Evolutionary conservation across 1,140 invertebrate species (phyloP).

Genomic region (Linepithema humile): DNA sequence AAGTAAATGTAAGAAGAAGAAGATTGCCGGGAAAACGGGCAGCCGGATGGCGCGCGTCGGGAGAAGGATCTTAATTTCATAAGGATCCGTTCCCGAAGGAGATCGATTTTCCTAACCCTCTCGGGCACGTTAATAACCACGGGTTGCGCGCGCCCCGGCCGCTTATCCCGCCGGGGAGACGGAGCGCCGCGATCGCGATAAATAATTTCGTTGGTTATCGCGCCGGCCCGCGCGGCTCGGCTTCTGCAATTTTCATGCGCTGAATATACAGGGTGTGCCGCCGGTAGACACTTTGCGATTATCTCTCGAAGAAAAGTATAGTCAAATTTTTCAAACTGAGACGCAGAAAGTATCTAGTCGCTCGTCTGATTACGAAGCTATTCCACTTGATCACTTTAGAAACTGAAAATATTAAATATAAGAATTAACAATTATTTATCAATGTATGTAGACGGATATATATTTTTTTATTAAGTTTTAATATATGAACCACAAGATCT

Average conservation of each 20-base stretch:
- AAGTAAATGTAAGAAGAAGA: not conserved
- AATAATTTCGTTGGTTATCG: slow-evolving; percentile 64
- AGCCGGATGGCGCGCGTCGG: slow-evolving; percentile 16
- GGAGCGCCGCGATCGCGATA: slow-evolving; percentile 55
- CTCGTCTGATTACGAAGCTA: not conserved
- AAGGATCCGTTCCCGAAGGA: slow-evolving; percentile 64
- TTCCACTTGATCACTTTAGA: not conserved
- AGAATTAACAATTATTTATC: not conserved
- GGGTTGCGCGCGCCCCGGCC: slow-evolving; percentile 45
- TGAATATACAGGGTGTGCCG: slow-evolving; percentile 41
- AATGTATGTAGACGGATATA: not conserved
- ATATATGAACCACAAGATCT: not conserved
- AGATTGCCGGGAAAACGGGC: slow-evolving; percentile 20
- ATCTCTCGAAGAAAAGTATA: not conserved
- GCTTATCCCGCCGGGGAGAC: slow-evolving; percentile 41
- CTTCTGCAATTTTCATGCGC: slow-evolving; percentile 58
- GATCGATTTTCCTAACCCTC: slow-evolving; percentile 64
- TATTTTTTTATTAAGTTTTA: not conserved
- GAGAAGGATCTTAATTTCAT: slow-evolving; percentile 63
- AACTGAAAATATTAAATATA: not conserved
- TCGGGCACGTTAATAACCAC: slow-evolving; percentile 63
- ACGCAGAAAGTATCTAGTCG: not conserved
- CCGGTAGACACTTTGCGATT: slow-evolving; percentile 18
- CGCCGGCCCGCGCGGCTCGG: slow-evolving; percentile 17
- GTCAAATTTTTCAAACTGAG: not conserved